Evolutionary conservation across 37 sponge, comb jelly and placozoan species (phyloP).

Genomic region (Cladorhizidae sp.): DNA sequence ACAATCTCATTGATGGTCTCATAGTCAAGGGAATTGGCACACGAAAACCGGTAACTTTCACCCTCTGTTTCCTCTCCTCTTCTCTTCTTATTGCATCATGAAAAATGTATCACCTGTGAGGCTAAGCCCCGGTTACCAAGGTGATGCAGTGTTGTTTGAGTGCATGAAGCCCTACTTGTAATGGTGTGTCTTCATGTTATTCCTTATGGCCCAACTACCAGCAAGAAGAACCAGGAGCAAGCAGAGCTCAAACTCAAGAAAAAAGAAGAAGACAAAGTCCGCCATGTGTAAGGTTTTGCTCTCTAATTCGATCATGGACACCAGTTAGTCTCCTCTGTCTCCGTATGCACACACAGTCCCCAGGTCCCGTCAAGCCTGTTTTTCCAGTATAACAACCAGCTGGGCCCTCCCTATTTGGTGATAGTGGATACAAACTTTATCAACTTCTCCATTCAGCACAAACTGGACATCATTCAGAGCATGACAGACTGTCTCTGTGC

Average conservation of each 20-base stretch:
- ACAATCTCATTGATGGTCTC: too few relatives aligned
- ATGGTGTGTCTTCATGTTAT: not conserved
- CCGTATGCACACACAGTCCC: conserved; percentile 48
- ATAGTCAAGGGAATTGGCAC: too few relatives aligned
- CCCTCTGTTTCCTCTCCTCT: too few relatives aligned
- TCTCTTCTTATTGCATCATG: too few relatives aligned
- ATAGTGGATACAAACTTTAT: conserved; percentile 98
- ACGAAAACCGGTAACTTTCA: too few relatives aligned
- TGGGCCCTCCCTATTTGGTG: conserved; percentile 95
- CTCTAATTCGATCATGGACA: not conserved
- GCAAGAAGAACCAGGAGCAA: conserved; percentile 81
- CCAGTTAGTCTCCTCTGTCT: not conserved
- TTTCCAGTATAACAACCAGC: conserved; percentile 95
- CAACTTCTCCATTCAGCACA: conserved; percentile 97
- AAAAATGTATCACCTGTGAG: too few relatives aligned
- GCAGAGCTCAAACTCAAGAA: conserved; percentile 60
- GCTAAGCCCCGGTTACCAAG: too few relatives aligned
- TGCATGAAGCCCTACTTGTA: not conserved
- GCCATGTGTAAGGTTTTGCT: conserved; percentile 58
- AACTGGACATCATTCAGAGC: conserved; percentile 91
- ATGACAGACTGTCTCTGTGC: conserved; percentile 99
- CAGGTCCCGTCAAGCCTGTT: conserved; percentile 87
- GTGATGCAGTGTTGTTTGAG: not conserved
- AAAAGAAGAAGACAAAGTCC: conserved; percentile 70
- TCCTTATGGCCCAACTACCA: conserved; percentile 2